A percentile compares a stretch with the other conserved stretches of the same genome.
phyloP scores from a whole-genome alignment of 2,113 vertebrate species.

The Notothenia coriiceps region DNA sequence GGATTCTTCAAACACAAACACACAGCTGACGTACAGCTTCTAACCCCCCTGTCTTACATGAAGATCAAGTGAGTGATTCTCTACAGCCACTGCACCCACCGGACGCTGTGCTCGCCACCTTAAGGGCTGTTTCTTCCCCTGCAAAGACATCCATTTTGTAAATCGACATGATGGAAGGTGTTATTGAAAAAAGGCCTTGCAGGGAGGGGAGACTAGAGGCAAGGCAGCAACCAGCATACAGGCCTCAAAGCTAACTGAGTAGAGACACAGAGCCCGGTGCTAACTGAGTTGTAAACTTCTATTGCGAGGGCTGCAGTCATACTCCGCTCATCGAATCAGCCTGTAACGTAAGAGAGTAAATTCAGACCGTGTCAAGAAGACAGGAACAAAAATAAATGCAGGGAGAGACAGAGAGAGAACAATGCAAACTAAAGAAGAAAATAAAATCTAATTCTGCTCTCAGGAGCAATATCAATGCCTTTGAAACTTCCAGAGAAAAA shows the following conservation, averaged over 20 bases:
- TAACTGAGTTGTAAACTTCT: slow-evolving; percentile 77
- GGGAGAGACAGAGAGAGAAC: slow-evolving; percentile 7
- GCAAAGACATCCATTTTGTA: slow-evolving; percentile 66
- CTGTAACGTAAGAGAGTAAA: slow-evolving; percentile 36
- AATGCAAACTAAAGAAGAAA: slow-evolving; percentile 41
- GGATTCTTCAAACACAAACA: slow-evolving; percentile 71
- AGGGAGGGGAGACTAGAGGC: slow-evolving; percentile 22
- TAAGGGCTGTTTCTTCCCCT: not conserved
- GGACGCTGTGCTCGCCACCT: slow-evolving; percentile 24
- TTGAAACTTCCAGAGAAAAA: slow-evolving; percentile 26
- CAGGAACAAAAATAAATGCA: not conserved
- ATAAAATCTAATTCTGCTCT: slow-evolving; percentile 49
- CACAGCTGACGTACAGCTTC: not conserved
- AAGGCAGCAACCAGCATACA: slow-evolving; percentile 34
- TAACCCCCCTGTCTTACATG: not conserved
- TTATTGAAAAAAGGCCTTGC: slow-evolving; percentile 33
- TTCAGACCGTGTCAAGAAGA: slow-evolving; percentile 44
- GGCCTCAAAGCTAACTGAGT: slow-evolving; percentile 45
- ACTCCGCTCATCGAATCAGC: slow-evolving; percentile 69
- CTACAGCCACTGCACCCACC: slow-evolving; percentile 12
- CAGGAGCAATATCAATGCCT: slow-evolving; percentile 45
- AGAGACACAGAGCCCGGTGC: slow-evolving; percentile 34
- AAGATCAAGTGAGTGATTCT: slow-evolving; percentile 44
- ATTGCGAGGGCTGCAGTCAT: slow-evolving; percentile 49
- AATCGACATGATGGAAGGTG: slow-evolving; percentile 37